phyloP scores from a whole-genome alignment of 2,797 vertebrate species.

The Pseudochirops corinnae region DNA sequence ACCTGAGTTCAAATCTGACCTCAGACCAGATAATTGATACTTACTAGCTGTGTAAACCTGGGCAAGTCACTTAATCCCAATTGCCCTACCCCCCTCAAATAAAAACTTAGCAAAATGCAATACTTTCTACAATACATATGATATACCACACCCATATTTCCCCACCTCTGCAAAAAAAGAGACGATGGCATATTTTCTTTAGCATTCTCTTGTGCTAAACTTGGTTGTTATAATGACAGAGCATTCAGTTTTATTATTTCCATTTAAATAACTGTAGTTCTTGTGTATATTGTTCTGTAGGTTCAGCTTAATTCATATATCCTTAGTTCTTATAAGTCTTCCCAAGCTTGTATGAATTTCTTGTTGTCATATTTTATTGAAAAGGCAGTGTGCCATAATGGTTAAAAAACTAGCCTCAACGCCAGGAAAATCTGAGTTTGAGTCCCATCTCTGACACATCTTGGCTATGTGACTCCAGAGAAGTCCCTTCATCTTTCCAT shows the following conservation, averaged over 20 bases:
- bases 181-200: neutral
- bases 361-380: neutral
- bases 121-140: neutral
- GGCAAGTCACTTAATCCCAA: too few relatives aligned
- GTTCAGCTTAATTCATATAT: neutral
- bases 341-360: neutral
- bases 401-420: neutral
- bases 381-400: neutral
- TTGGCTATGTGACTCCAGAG: neutral
- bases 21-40: too few relatives aligned
- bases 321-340: neutral
- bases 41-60: too few relatives aligned
- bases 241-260: neutral
- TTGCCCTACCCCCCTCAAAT: too few relatives aligned
- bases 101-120: neutral
- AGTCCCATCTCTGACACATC: neutral
- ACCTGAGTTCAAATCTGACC: too few relatives aligned
- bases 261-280: neutral
- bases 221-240: neutral
- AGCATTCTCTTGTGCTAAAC: neutral
- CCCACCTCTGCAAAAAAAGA: neutral
- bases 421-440: neutral
- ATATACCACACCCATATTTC: neutral
- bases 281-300: neutral
- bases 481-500: neutral